These are phyloP conservation scores for Tachystola acroxantha DNA, from an alignment of 2,888 invertebrate genomes.

Conservation along the genomic window DNA sequence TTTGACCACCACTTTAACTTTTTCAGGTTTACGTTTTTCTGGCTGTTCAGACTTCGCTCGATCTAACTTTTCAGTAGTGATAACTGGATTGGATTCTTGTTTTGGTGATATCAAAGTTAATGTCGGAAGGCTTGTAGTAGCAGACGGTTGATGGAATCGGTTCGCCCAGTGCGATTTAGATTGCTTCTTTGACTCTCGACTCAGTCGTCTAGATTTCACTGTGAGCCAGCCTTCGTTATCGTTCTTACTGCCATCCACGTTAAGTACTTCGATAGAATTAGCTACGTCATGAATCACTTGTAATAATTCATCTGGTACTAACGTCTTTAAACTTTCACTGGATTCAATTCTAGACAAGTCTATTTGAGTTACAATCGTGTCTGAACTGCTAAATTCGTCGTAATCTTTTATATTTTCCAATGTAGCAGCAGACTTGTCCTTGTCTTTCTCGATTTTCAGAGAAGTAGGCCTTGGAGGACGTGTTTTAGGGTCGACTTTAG, in stretches of 20 bases:
- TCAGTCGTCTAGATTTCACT: constrained; percentile 85
- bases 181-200: constrained; percentile 74
- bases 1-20: constrained; percentile 22
- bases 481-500: constrained; percentile 48
- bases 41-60: constrained; percentile 65
- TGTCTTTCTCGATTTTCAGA: constrained; percentile 51
- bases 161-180: constrained; percentile 85
- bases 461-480: constrained; percentile 46
- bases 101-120: constrained; percentile 77
- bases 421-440: too few species aligned
- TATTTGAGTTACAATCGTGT: constrained; percentile 71
- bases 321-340: constrained; percentile 67
- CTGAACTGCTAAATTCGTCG: constrained; percentile 74
- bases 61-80: constrained; percentile 33
- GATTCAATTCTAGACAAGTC: constrained; percentile 69
- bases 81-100: constrained; percentile 44
- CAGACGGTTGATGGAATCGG: constrained; percentile 89
- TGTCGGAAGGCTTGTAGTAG: constrained; percentile 89
- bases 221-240: constrained; percentile 92
- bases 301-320: constrained; percentile 60
- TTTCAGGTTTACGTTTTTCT: constrained; percentile 20
- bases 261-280: constrained; percentile 70
- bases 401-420: constrained; percentile 53
- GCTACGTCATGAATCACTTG: constrained; percentile 38
- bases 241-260: constrained; percentile 50